Evolutionary conservation across 2,113 vertebrate genomes (phyloP), one percentile per base, ranked within the genome.

Genomic region (Rhea pennata): DNA sequence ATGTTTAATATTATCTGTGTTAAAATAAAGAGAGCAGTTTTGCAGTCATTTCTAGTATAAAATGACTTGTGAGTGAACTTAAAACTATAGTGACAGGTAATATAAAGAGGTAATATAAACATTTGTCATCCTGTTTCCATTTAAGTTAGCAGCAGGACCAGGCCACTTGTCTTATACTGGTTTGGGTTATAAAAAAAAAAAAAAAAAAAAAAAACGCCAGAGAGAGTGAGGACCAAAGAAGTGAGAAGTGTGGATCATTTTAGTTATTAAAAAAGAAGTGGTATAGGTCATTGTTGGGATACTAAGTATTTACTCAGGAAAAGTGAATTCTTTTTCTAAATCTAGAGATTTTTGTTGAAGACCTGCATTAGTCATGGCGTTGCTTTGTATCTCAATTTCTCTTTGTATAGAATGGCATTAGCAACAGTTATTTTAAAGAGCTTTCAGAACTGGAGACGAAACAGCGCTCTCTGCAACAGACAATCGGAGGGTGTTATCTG

Each of bases 381-480:
- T 71, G 42, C 71, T 40, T 80, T 33, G 64, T 48, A 20, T 31
- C 48, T 94, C 21, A 33, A 0, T 86, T 90, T 74, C 9, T 56
- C 19, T 59, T 64, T 69, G 29, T 72, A 29, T 44, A 42, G 81
- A 86, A 51, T 19, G 3, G 5, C 24, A 56, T 88, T 58, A 61
- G 27, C 44, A 73, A 6, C 66, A 67, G 26, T 72, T 94, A 61
- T n/a, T 79, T 56, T 64, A 51, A 88, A 79, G 66, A 72, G 24
- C 31, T 61, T 69, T 73, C 40, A 84, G 40, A 44, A 24, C 64
- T 56, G 20, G 77, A n/a, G 5, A 17, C 72, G 40, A 88, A 90
- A 48, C 22, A 29, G 3, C 6, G 54, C 40, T 50, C 0, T 29
- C 54, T 3, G 1, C 58, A 17, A 19, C 7, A 66, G 16, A 77